These are phyloP conservation scores for Latrodectus hesperus DNA, from an alignment of 2,888 invertebrate species.

Conservation along the genomic window DNA sequence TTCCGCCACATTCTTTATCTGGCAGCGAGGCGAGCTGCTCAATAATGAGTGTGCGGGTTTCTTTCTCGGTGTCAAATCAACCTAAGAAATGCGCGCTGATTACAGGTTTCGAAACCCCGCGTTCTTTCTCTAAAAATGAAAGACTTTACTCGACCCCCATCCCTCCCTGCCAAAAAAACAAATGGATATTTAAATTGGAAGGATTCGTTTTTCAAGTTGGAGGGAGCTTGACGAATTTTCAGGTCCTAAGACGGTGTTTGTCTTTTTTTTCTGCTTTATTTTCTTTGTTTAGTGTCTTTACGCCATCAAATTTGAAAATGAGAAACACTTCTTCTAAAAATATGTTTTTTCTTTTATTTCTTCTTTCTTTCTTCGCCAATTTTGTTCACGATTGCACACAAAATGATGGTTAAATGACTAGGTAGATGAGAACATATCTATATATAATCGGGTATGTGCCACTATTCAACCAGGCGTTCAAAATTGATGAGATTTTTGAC, in stretches of 20 bases:
- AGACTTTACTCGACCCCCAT: slow-evolving; percentile 51
- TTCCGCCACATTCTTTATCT: slow-evolving; percentile 26
- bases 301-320: slow-evolving; percentile 33
- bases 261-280: slow-evolving; percentile 15
- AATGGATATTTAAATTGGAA: slow-evolving; percentile 69
- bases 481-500: slow-evolving; percentile 63
- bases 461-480: slow-evolving; percentile 2
- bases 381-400: slow-evolving; percentile 40
- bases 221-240: slow-evolving; percentile 55
- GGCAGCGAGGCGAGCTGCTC: slow-evolving; percentile 4
- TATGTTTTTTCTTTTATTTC: slow-evolving; percentile 16
- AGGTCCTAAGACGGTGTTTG: slow-evolving; percentile 30
- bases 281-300: slow-evolving; percentile 4
- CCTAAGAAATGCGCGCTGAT: slow-evolving; percentile 68
- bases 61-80: slow-evolving; percentile 66
- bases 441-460: not conserved
- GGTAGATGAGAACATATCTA: slow-evolving; percentile 7
- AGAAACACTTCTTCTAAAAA: slow-evolving; percentile 16
- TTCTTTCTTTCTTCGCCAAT: slow-evolving; percentile 3
- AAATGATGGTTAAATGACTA: slow-evolving; percentile 64
- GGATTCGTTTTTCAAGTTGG: slow-evolving; percentile 64
- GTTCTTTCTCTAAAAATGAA: slow-evolving; percentile 51
- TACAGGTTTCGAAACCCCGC: slow-evolving; percentile 52
- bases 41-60: slow-evolving; percentile 66
- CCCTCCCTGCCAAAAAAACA: slow-evolving; percentile 50